These are phyloP conservation scores for Bhutanitis thaidina DNA, from an alignment of 2,888 invertebrate species.

Conservation along the genomic window DNA sequence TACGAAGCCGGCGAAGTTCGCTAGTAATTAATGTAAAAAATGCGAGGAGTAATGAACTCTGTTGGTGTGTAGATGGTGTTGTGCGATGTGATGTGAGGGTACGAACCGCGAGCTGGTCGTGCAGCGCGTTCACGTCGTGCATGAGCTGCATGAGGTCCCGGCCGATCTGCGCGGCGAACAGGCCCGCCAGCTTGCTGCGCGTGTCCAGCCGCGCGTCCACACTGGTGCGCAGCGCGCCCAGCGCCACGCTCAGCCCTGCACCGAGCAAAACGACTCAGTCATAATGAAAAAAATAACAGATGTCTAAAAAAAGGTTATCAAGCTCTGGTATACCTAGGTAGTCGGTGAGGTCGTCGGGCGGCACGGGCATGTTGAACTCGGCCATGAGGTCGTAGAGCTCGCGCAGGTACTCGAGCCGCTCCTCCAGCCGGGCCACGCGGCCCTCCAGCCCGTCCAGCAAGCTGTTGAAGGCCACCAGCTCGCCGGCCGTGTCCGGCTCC, in stretches of 20 bases:
- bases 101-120: conserved; percentile 84
- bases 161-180: conserved; percentile 86
- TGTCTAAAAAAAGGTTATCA: too few species aligned
- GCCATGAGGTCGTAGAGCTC: conserved; percentile 92
- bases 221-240: conserved; percentile 82
- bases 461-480: conserved; percentile 85
- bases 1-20: too few species aligned
- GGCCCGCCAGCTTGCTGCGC: conserved; percentile 82
- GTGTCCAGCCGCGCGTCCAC: conserved; percentile 86
- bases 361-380: conserved; percentile 86
- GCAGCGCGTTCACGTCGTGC: conserved; percentile 85
- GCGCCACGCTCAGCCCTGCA: conserved; percentile 80
- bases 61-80: too few species aligned
- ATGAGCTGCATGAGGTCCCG: conserved; percentile 88
- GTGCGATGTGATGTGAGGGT: too few species aligned
- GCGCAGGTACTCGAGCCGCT: conserved; percentile 87
- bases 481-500: conserved; percentile 85
- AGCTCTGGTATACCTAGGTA: too few species aligned
- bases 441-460: conserved; percentile 84
- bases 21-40: too few species aligned
- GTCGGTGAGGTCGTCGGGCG: conserved; percentile 84
- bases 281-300: too few species aligned
- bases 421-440: conserved; percentile 85
- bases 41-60: too few species aligned
- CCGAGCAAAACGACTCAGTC: neutral